phyloP scores from a whole-genome alignment of 2,113 vertebrate species.

The Zapornia atra region DNA sequence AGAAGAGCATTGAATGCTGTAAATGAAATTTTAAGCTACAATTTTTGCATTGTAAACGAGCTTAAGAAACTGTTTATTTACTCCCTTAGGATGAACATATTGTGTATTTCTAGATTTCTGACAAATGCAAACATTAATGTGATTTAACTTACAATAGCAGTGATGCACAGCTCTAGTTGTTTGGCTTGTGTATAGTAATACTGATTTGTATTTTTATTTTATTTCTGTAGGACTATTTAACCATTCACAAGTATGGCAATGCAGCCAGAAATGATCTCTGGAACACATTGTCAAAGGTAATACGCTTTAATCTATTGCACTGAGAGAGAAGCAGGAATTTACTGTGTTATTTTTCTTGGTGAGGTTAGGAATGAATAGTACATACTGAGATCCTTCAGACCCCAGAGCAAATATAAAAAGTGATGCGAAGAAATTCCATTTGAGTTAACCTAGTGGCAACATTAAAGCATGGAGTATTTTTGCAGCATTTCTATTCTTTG shows the following conservation, averaged over 20 bases:
- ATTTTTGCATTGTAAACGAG: background rate
- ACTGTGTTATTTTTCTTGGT: background rate
- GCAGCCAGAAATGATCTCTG: conserved; percentile 93
- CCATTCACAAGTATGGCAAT: conserved; percentile 93
- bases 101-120: conserved; percentile 31
- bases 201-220: conserved; percentile 60
- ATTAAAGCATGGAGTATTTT: background rate
- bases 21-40: conserved; percentile 2
- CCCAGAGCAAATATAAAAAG: background rate
- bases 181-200: conserved; percentile 58
- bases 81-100: background rate
- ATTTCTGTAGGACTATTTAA: conserved; percentile 89
- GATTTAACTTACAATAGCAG: conserved; percentile 21
- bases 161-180: conserved; percentile 13
- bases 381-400: background rate
- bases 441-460: background rate
- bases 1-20: background rate
- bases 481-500: background rate
- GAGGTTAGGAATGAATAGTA: background rate
- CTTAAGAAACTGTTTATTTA: conserved; percentile 34
- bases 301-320: background rate
- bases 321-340: background rate
- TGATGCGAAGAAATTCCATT: background rate
- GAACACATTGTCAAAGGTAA: conserved; percentile 92
- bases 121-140: conserved; percentile 33